Conservation (phyloP, 2,888 invertebrate species). For the Villa cingulata region DNA sequence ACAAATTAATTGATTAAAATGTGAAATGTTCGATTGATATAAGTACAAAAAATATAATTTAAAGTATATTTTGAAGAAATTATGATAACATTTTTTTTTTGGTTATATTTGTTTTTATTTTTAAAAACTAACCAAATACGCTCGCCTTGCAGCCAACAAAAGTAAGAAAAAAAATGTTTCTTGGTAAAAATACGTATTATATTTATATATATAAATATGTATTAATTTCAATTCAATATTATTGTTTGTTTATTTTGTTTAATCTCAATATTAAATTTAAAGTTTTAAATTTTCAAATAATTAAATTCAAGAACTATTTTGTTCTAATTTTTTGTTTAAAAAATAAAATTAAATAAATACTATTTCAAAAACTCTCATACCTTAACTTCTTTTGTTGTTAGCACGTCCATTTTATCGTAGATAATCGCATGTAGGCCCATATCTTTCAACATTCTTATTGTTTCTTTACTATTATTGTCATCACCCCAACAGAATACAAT, state of each 20-base stretch:
- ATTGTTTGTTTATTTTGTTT: no score
- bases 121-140: not conserved
- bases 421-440: conserved; percentile 91
- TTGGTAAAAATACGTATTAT: no score
- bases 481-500: conserved; percentile 97
- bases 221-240: no score
- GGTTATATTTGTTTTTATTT: no score
- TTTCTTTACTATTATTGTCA: conserved; percentile 78
- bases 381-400: conserved; percentile 32
- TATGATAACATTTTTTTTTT: no score
- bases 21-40: no score
- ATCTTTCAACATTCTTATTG: conserved; percentile 71
- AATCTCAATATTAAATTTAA: no score
- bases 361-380: conserved; percentile 16
- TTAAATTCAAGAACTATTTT: not conserved
- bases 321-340: not conserved
- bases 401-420: conserved; percentile 75
- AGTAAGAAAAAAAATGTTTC: not conserved
- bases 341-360: not conserved
- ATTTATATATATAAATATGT: no score
- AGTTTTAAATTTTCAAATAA: no score
- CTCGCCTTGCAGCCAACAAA: not conserved
- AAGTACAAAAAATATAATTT: no score
- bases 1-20: no score
- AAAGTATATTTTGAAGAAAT: no score